phyloP scores from a whole-genome alignment of 2,113 vertebrate genomes.

The Suncus etruscus region DNA sequence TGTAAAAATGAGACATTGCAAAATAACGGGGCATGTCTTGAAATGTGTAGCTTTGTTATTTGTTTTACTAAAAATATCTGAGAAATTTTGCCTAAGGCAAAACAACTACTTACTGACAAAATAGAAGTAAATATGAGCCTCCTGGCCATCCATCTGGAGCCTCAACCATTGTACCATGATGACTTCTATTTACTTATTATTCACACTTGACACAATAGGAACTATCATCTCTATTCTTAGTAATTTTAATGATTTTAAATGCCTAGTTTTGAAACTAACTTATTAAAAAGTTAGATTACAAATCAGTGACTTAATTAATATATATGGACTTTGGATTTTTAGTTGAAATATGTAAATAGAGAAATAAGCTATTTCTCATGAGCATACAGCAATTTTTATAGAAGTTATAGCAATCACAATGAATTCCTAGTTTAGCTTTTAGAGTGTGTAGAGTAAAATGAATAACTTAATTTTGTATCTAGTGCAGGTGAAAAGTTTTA shows the following conservation, averaged over 20 bases:
- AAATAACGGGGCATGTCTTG: background rate
- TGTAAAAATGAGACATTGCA: background rate
- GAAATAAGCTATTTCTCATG: conserved; percentile 25
- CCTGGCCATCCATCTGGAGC: conserved; percentile 51
- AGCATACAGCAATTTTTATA: background rate
- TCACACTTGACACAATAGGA: background rate
- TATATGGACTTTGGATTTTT: conserved; percentile 40
- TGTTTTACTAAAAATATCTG: conserved; percentile 12
- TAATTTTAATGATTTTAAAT: conserved; percentile 63
- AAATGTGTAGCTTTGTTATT: background rate
- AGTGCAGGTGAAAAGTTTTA: background rate
- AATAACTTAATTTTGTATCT: background rate
- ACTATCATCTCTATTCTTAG: conserved; percentile 37
- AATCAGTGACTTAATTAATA: conserved; percentile 71
- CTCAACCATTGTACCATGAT: background rate
- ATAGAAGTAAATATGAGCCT: background rate
- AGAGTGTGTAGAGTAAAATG: background rate
- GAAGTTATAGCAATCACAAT: background rate
- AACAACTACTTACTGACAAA: conserved; percentile 40
- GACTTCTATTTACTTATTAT: conserved; percentile 60
- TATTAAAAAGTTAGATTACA: conserved; percentile 58
- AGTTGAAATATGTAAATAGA: conserved; percentile 59
- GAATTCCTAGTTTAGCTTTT: background rate
- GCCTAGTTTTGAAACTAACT: conserved; percentile 72
- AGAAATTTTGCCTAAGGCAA: background rate